Conservation (phyloP, 2,113 vertebrate genomes). For the Chauna torquata region DNA sequence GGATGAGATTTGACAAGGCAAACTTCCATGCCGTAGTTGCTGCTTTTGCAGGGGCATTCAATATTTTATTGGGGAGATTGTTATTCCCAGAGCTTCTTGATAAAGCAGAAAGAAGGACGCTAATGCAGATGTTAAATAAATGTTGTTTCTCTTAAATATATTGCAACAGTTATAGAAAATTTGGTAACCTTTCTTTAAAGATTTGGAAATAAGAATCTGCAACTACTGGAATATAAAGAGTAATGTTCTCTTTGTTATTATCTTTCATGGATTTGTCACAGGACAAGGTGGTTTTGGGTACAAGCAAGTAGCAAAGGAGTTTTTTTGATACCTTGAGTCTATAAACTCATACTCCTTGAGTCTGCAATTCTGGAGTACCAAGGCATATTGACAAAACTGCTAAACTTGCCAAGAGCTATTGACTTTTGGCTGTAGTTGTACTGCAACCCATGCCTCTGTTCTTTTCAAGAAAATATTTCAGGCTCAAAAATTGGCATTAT, state of each 20-base stretch:
- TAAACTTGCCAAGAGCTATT: background rate
- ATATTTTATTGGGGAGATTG: background rate
- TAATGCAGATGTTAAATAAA: background rate
- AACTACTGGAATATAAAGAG: background rate
- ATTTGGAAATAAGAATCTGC: background rate
- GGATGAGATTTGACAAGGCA: background rate
- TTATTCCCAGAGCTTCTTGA: background rate
- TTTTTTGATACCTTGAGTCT: background rate
- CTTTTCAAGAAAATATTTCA: background rate
- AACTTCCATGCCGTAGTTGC: fast-evolving
- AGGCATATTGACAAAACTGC: background rate
- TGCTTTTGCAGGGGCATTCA: background rate
- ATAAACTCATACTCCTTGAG: background rate
- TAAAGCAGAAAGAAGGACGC: background rate
- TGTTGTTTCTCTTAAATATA: background rate
- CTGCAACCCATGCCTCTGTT: background rate
- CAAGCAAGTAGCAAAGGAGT: background rate
- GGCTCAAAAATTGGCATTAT: background rate
- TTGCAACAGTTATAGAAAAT: background rate
- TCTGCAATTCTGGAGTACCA: background rate
- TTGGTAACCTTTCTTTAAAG: background rate
- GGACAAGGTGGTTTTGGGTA: background rate
- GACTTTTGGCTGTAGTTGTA: background rate
- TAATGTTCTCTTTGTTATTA: background rate
- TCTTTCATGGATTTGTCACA: background rate